phyloP scores from a whole-genome alignment of 2,797 vertebrate species.

The Sebastes kiyomatsui region DNA sequence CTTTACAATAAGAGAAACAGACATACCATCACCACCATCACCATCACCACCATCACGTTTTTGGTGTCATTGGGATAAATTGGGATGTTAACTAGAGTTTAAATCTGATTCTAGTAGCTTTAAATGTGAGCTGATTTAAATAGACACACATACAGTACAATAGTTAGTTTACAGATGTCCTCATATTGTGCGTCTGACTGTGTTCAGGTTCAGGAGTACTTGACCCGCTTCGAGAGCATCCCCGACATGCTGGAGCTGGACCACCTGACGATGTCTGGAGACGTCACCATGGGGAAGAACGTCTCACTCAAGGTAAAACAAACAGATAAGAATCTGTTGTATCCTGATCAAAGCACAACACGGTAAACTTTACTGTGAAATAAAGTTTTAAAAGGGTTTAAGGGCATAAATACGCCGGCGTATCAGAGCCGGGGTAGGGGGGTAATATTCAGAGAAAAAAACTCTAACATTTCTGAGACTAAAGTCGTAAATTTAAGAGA shows the following conservation, averaged over 20 bases:
- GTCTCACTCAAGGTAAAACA: constrained; percentile 92
- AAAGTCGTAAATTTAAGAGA: no score
- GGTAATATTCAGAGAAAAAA: no score
- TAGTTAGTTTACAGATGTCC: background rate
- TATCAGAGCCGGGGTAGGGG: no score
- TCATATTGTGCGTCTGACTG: background rate
- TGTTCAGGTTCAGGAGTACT: constrained; percentile 93
- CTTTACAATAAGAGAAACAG: no score
- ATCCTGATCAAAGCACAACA: background rate
- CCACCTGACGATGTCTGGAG: constrained; percentile 97
- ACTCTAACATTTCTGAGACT: no score
- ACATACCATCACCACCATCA: no score
- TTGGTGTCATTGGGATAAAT: no score
- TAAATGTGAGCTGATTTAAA: no score
- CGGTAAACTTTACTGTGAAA: background rate
- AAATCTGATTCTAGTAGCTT: no score
- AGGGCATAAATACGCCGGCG: background rate
- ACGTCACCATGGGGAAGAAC: constrained; percentile 97
- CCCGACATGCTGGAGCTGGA: constrained; percentile 98
- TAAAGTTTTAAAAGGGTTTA: background rate
- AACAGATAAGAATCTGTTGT: no score
- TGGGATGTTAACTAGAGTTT: no score
- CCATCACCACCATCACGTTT: no score
- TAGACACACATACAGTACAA: background rate
- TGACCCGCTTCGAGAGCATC: constrained; percentile 96